A percentile compares a stretch with the other conserved stretches of the same genome.
Evolutionary conservation across 1,140 invertebrate species (phyloP).

Genomic region (Andrena cerasifolii): DNA sequence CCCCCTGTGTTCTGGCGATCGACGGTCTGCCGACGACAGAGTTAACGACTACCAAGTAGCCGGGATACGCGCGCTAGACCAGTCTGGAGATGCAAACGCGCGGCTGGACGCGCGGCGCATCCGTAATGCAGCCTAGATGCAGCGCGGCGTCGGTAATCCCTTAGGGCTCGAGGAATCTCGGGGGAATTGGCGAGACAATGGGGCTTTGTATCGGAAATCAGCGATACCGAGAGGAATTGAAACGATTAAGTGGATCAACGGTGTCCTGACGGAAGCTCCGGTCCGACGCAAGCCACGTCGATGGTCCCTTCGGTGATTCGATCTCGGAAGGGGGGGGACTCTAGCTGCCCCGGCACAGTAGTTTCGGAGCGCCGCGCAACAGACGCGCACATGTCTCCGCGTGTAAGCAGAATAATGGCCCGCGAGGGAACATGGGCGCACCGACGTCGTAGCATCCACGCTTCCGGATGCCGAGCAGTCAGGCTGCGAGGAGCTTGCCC

Average conservation of each 20-base stretch:
- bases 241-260: too few species aligned
- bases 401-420: constrained; percentile 4
- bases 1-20: constrained; percentile 14
- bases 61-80: constrained; percentile 29
- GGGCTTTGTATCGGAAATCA: not conserved
- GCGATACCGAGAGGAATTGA: not conserved
- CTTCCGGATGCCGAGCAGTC: constrained; percentile 66
- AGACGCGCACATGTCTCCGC: not conserved
- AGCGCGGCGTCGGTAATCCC: not conserved
- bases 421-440: constrained; percentile 9
- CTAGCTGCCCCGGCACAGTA: too few species aligned
- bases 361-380: not conserved
- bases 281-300: too few species aligned
- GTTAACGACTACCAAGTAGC: constrained; percentile 51
- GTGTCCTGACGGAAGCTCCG: too few species aligned
- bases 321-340: too few species aligned
- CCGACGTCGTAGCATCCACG: constrained; percentile 52
- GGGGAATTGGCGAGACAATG: not conserved
- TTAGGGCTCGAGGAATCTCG: constrained; percentile 11
- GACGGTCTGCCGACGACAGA: constrained; percentile 28
- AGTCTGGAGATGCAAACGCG: constrained; percentile 52
- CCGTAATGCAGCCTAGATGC: constrained; percentile 46
- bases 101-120: constrained; percentile 34
- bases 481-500: constrained; percentile 49
- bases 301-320: too few species aligned